Conservation (phyloP, 2,888 invertebrate genomes). For the Eudasyphora cyanicolor region DNA sequence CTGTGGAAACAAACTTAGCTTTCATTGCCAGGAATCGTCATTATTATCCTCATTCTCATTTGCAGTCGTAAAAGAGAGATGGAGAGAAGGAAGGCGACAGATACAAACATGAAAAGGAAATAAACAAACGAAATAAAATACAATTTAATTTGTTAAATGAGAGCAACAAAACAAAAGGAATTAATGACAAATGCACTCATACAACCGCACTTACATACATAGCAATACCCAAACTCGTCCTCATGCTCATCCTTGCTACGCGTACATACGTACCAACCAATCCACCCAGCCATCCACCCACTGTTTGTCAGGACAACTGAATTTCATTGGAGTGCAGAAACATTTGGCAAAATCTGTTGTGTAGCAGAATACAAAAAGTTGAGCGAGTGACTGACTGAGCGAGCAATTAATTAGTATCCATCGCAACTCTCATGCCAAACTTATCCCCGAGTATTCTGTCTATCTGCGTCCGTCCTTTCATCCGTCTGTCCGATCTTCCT, state of each 20-base stretch:
- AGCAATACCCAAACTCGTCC: not conserved
- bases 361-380: constrained; percentile 51
- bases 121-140: constrained; percentile 60
- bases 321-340: constrained; percentile 35
- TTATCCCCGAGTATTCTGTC: constrained; percentile 18
- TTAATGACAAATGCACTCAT: constrained; percentile 24
- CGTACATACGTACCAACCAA: not conserved
- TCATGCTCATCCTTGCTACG: not conserved
- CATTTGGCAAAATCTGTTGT: constrained; percentile 47
- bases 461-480: not conserved
- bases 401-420: constrained; percentile 64
- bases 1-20: too few species aligned
- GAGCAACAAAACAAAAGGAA: constrained; percentile 55
- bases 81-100: too few species aligned
- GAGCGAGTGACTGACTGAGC: too few species aligned
- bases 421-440: constrained; percentile 48
- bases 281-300: not conserved
- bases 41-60: not conserved
- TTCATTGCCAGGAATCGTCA: not conserved
- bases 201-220: not conserved
- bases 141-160: constrained; percentile 65
- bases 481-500: not conserved
- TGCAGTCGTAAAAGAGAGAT: not conserved
- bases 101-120: constrained; percentile 17
- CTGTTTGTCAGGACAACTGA: not conserved